Base-by-base conservation (phyloP, 53 echinoderm and acorn worm species). In the Antedon mediterranea region DNA sequence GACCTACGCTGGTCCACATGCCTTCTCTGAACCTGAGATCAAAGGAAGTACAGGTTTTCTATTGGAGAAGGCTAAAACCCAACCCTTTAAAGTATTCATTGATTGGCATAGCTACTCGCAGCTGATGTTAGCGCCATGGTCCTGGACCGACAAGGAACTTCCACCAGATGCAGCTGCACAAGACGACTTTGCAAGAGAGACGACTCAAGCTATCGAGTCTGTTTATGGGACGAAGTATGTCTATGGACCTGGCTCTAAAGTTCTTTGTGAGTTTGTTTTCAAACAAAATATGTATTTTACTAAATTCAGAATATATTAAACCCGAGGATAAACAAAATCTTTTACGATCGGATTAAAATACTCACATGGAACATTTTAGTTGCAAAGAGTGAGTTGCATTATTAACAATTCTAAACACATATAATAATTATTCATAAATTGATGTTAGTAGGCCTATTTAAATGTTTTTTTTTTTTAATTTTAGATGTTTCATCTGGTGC, bases 91-190 rank as follows among this genome's bases (percentile, higher is more conserved):
- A 14, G 75, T 89, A 72, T 89, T 93, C 73, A 73, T 93, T 26
- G 93, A 93, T 34, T 89, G 86, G 85, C 93, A 93, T 79, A 89
- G 89, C 70, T 93, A 89, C 78, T 85, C 87, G 11, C 93, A 93
- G 34, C 78, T 87, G 9, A 87, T 85, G 85, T 76, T 93, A 30
- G 85, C 89, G 3, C 93, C 93, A 0, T 93, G 93, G 93, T 32
- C 32, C 3, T 76, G 34, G 28, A 76, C 32, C 20, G 57, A 57
- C 57, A 57, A 57, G 23, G 57, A 57, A 9, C 76, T 57, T 18
- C 57, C 57, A 18, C 57, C 57, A 3, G 57, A 57, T 23, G 57
- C 57, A 3, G 23, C 9, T 2, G 20, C 34, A 7, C 76, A 76
- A 28, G 76, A 33, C 5, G 34, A 76, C 11, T 33, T 32, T 34